Evolutionary conservation across 2,797 vertebrate genomes (phyloP).

Genomic region (Synaphobranchus kaupii): DNA sequence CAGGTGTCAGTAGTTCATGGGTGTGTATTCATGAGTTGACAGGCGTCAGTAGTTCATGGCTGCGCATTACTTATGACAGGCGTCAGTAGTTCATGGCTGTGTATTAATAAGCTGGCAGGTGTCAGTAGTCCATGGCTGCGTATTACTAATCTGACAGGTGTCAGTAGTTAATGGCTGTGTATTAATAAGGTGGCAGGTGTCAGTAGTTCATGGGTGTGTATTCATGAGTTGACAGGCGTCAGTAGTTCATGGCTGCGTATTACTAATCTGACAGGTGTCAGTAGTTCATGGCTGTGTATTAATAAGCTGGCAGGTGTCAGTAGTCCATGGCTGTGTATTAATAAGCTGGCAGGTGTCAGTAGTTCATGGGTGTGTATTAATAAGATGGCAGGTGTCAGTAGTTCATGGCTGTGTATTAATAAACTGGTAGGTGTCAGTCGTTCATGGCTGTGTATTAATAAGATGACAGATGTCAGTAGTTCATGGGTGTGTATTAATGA

Average conservation of each 20-base stretch:
- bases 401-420: too few relatives aligned
- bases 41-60: not conserved
- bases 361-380: not conserved
- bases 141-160: not conserved
- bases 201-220: not conserved
- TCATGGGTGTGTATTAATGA: not conserved
- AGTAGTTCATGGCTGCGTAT: not conserved
- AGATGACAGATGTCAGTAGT: not conserved
- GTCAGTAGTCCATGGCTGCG: conserved; percentile 9
- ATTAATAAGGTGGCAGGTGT: not conserved
- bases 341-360: not conserved
- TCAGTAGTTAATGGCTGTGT: not conserved
- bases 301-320: not conserved
- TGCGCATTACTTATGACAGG: not conserved
- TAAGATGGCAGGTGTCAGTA: not conserved
- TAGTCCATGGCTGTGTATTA: not conserved
- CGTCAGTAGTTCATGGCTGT: not conserved
- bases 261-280: not conserved
- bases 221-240: not conserved
- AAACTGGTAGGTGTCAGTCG: not conserved
- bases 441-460: not conserved
- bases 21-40: not conserved
- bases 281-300: conserved; percentile 2
- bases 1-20: not conserved
- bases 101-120: not conserved